Percentiles rank a stretch among this genome's conserved stretches.
These are phyloP conservation scores for Ericerus pela DNA, from an alignment of 1,140 invertebrate species.

Conservation along the genomic window DNA sequence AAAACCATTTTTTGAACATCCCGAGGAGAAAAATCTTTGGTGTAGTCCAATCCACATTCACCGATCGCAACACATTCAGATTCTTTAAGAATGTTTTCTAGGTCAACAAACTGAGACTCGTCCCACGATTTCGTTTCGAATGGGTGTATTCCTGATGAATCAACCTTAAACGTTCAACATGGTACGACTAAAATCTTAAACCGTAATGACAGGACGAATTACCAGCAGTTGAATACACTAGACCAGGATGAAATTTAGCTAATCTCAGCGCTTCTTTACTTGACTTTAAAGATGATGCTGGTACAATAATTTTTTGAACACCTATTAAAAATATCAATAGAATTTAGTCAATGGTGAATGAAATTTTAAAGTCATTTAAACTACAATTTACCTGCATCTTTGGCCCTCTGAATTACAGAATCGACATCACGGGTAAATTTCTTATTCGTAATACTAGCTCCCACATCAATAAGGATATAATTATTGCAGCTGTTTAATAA, in stretches of 20 bases:
- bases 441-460: conserved; percentile 89
- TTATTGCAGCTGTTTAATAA: conserved; percentile 49
- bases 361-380: neutral
- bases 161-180: neutral
- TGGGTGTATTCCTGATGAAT: conserved; percentile 63
- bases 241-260: conserved; percentile 73
- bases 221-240: conserved; percentile 84
- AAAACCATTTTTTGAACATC: conserved; percentile 74
- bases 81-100: conserved; percentile 55
- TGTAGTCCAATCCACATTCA: conserved; percentile 88
- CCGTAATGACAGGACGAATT: conserved; percentile 22
- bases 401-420: conserved; percentile 77
- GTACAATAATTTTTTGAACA: conserved; percentile 88
- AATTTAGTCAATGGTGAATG: neutral
- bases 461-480: conserved; percentile 81
- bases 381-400: conserved; percentile 59
- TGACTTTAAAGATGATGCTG: conserved; percentile 69
- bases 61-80: conserved; percentile 85
- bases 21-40: conserved; percentile 82
- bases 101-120: conserved; percentile 53
- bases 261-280: conserved; percentile 80
- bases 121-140: conserved; percentile 89
- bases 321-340: conserved; percentile 37
- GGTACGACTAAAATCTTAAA: neutral
- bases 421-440: conserved; percentile 85